Evolutionary conservation across 1,140 invertebrate genomes (phyloP).

Genomic region (Drosophila lini): DNA sequence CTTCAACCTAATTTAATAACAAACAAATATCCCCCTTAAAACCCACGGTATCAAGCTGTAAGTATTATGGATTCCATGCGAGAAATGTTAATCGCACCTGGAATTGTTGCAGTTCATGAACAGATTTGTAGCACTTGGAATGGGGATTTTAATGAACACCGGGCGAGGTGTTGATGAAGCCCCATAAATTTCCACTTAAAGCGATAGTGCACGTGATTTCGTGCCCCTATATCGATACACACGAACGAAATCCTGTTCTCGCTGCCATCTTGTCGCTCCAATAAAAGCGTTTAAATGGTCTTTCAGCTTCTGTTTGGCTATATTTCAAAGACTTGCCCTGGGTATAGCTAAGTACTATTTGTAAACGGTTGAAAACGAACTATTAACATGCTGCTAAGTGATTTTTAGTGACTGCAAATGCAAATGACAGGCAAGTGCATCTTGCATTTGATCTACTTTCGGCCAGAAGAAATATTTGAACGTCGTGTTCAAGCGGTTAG

Average conservation of each 20-base stretch:
- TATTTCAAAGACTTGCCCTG: constrained; percentile 20
- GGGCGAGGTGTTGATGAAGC: constrained; percentile 6
- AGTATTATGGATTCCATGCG: constrained; percentile 11
- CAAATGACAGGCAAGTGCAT: not conserved
- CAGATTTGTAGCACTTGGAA: constrained; percentile 31
- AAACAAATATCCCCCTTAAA: not conserved
- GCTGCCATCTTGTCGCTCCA: not conserved
- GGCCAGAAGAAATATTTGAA: not conserved
- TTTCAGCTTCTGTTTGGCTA: constrained; percentile 8
- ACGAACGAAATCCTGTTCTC: constrained; percentile 6
- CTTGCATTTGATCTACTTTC: constrained; percentile 43
- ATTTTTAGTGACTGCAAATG: constrained; percentile 22
- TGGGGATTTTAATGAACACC: constrained; percentile 4
- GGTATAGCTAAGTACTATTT: not conserved
- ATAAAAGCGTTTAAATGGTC: not conserved
- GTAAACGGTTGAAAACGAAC: not conserved
- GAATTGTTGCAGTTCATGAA: constrained; percentile 38
- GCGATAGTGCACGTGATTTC: constrained; percentile 20
- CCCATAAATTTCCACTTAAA: constrained; percentile 16
- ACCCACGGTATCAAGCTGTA: not conserved
- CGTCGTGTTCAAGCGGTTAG: not conserved
- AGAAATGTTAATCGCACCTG: constrained; percentile 23
- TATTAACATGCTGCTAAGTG: constrained; percentile 40
- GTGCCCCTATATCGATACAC: constrained; percentile 2
- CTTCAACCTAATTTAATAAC: too few species aligned